Percentiles rank a stretch among this genome's conserved stretches.
phyloP scores from a whole-genome alignment of 2,113 vertebrate species.

The Mixornis gularis region DNA sequence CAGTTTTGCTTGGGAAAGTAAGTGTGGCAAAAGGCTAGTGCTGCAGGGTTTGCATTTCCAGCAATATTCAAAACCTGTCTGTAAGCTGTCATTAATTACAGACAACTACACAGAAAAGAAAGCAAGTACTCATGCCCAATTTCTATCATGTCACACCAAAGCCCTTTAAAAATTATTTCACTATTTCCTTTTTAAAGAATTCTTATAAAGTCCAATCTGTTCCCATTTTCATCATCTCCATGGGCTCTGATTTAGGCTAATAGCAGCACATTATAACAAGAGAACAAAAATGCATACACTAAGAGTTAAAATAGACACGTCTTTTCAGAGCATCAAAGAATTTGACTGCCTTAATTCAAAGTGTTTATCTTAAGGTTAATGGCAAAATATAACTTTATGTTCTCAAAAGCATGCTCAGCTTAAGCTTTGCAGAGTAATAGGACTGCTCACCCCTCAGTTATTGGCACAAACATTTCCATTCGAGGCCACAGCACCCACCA shows the following conservation, averaged over 20 bases:
- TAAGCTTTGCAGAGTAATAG: not conserved
- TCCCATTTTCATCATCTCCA: not conserved
- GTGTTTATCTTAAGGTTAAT: not conserved
- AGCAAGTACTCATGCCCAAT: not conserved
- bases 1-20: not conserved
- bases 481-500: not conserved
- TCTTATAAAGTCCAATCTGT: not conserved
- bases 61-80: not conserved
- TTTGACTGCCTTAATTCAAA: not conserved
- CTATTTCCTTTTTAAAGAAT: fast-evolving
- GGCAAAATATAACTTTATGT: not conserved
- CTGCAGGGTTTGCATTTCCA: not conserved
- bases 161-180: not conserved
- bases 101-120: not conserved
- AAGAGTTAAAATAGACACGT: not conserved
- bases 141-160: fast-evolving
- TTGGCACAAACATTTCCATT: not conserved
- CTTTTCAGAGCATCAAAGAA: not conserved
- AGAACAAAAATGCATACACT: not conserved
- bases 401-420: not conserved
- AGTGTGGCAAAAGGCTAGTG: fast-evolving
- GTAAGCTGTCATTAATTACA: not conserved
- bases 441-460: fast-evolving
- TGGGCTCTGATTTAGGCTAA: not conserved
- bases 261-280: fast-evolving